Evolutionary conservation across 2,797 vertebrate genomes (phyloP), one percentile per base, ranked within the genome.

Genomic region (Eulemur albifrons): DNA sequence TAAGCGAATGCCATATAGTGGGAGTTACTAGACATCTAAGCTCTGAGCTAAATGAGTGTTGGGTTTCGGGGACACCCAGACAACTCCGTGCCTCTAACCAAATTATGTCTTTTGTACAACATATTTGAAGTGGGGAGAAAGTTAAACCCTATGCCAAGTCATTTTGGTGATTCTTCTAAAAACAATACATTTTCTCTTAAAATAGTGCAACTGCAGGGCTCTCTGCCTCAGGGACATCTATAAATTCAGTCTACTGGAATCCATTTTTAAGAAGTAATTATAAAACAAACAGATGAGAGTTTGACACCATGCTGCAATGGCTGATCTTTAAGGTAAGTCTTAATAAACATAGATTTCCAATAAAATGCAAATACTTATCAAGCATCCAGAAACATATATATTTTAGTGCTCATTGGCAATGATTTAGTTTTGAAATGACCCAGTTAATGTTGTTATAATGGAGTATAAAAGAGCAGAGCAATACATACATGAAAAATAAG

Each of bases 401-500:
- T 90, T 61, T 95, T 80, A 83, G 27, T 81, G 13, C n/a, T 90
- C 38, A 40, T 30, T 90, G 23, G 27, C 30, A 82, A 81, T 38
- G n/a, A 93, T 72, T 1, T 93, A 20, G 17, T 92, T 93, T 94
- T 89, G 76, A 90, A 84, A 52, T 65, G 23, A 91, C n/a, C 32
- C 27, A 43, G 14, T 2, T 70, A 79, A 11, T n/a, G 5, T 2
- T 73, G 10, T 25, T 88, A 38, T 25, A 52, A 30, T 50, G 18
- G 7, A 43, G 4, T 67, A 63, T 52, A 57, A 93, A 76, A 70
- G 12, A 79, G 9, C 4, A 63, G 5, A 20, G 15, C 8, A 76
- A 48, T 48, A 61, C 15, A 11, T 10, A 73, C 14, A 45, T n/a
- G 25, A 95, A 92, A 40, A 92, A 40, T 38, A 59, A 40, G 21